phyloP scores from a whole-genome alignment of 1,140 invertebrate species.

The Sweltsa coloradensis region DNA sequence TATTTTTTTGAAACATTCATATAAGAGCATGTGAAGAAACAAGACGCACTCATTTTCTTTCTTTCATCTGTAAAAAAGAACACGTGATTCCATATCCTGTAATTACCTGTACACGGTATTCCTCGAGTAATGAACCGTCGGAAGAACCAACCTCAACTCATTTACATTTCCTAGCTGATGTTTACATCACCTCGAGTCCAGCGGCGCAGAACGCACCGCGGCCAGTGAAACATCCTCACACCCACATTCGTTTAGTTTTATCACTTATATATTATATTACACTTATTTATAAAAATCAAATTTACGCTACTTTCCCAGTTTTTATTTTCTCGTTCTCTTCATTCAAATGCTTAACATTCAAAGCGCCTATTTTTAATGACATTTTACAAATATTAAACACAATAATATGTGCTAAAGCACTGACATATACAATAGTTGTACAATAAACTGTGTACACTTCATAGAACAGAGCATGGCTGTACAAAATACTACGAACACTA shows the following conservation, averaged over 20 bases:
- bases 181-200: too few relatives aligned
- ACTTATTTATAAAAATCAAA: not conserved
- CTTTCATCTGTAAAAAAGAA: not conserved
- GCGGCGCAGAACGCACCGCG: not conserved
- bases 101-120: not conserved
- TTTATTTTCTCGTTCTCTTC: not conserved
- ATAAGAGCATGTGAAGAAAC: conserved; percentile 10
- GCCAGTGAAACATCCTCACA: not conserved
- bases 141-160: conserved; percentile 4
- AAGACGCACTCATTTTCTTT: conserved; percentile 4
- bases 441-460: conserved; percentile 1
- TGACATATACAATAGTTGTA: conserved; percentile 13
- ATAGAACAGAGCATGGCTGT: conserved; percentile 7
- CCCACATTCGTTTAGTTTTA: not conserved
- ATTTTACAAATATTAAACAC: conserved; percentile 13
- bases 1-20: conserved; percentile 6
- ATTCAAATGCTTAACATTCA: conserved; percentile 9
- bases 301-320: not conserved
- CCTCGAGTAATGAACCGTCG: not conserved
- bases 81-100: conserved; percentile 1
- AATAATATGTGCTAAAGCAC: conserved; percentile 6
- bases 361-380: conserved; percentile 11
- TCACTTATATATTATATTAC: not conserved
- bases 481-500: conserved; percentile 14
- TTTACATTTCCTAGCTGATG: not conserved